Conservation (phyloP, 1,140 invertebrate species). For the Melitaea cinxia region DNA sequence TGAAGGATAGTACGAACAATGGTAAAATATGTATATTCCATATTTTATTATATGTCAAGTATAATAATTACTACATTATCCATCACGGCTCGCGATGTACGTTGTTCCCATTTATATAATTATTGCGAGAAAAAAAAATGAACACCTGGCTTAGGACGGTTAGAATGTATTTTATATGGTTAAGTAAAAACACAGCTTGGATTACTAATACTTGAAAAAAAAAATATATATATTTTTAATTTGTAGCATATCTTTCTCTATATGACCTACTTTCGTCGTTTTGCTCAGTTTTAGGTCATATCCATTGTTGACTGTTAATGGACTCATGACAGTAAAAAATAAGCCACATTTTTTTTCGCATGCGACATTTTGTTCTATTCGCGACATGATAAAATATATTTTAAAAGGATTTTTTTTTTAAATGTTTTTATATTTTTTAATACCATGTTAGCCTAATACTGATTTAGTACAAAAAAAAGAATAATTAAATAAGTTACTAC, state of each 20-base stretch:
- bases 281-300: constrained; percentile 2
- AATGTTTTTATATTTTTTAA: no score
- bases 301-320: constrained; percentile 6
- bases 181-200: constrained; percentile 4
- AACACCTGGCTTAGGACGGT: constrained; percentile 25
- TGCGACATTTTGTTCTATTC: neutral
- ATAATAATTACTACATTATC: constrained; percentile 6
- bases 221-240: constrained; percentile 16
- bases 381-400: neutral
- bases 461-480: no score
- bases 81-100: neutral
- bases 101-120: constrained; percentile 28
- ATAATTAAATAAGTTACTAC: no score
- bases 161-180: constrained; percentile 24
- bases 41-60: neutral
- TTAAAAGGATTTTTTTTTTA: no score
- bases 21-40: neutral
- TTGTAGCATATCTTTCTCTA: constrained; percentile 11
- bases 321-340: neutral
- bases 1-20: neutral
- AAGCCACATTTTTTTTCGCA: neutral
- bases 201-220: constrained; percentile 27
- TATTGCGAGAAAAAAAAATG: constrained; percentile 18
- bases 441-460: no score
- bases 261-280: constrained; percentile 14